Conservation (phyloP, 2,888 invertebrate genomes). For the Glyphotaelius pellucidus region DNA sequence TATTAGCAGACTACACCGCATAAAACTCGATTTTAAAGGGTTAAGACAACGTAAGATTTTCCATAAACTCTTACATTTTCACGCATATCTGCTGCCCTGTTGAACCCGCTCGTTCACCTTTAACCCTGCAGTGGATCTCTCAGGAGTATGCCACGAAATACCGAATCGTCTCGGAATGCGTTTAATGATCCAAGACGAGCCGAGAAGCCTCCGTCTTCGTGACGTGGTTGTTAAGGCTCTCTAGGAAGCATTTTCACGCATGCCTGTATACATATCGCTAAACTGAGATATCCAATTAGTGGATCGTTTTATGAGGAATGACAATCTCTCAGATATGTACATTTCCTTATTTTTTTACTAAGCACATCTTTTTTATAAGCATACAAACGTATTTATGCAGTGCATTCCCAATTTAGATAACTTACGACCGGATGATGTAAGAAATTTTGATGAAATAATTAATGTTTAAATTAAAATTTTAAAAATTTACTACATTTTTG, state of each 20-base stretch:
- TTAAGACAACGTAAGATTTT: neutral
- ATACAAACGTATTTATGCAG: no score
- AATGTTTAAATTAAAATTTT: no score
- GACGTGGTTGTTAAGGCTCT: neutral
- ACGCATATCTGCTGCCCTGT: no score
- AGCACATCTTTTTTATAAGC: no score
- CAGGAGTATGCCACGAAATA: neutral
- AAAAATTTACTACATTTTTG: no score
- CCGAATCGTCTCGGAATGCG: neutral
- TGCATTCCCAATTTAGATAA: no score
- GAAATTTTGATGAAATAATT: no score
- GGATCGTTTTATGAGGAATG: neutral
- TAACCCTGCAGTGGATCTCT: neutral
- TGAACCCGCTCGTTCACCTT: no score
- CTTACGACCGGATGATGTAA: no score
- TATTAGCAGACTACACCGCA: neutral
- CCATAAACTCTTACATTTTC: neutral
- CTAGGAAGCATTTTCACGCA: neutral
- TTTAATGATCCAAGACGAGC: conserved; percentile 17
- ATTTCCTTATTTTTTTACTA: neutral
- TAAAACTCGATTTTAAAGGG: neutral
- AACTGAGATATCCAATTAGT: neutral
- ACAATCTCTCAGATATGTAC: neutral
- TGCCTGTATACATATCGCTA: neutral
- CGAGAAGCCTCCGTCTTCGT: neutral